A percentile compares a stretch with the other conserved stretches of the same genome.
phyloP scores from a whole-genome alignment of 2,888 invertebrate species.

The Quadroppia sp. region DNA sequence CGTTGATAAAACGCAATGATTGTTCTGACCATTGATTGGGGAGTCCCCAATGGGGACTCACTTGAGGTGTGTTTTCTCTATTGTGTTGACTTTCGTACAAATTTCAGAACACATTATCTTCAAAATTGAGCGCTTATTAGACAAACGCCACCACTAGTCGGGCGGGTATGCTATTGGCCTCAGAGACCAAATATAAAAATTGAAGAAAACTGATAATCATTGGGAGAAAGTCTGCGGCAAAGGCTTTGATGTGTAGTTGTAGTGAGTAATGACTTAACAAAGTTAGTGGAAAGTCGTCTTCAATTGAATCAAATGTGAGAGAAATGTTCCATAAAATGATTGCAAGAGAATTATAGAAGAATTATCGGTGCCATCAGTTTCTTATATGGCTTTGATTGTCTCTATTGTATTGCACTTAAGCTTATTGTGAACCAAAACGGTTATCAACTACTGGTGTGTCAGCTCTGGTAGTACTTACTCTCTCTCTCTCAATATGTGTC shows the following conservation, averaged over 20 bases:
- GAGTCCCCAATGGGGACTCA: not conserved
- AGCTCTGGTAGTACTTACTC: not conserved
- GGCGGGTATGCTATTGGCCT: not conserved
- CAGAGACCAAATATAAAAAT: not conserved
- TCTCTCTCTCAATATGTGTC: not conserved
- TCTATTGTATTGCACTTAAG: not conserved
- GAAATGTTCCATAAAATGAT: constrained; percentile 6
- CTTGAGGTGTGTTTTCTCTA: not conserved
- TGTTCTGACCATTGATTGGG: not conserved
- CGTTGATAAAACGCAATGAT: not conserved
- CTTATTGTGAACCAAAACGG: not conserved
- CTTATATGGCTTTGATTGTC: constrained; percentile 2
- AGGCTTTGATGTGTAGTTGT: constrained; percentile 1
- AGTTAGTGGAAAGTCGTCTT: not conserved
- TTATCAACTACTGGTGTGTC: not conserved
- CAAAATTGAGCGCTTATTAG: constrained; percentile 25
- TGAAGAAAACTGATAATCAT: constrained; percentile 1
- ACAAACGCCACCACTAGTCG: not conserved
- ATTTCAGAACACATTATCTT: constrained; percentile 7
- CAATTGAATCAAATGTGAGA: constrained; percentile 11
- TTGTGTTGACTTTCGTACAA: constrained; percentile 3
- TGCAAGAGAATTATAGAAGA: not conserved
- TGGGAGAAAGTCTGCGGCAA: not conserved
- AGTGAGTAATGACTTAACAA: not conserved
- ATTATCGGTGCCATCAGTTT: constrained; percentile 22